phyloP scores from a whole-genome alignment of 2,797 vertebrate genomes.

The Malacoraja senta region DNA sequence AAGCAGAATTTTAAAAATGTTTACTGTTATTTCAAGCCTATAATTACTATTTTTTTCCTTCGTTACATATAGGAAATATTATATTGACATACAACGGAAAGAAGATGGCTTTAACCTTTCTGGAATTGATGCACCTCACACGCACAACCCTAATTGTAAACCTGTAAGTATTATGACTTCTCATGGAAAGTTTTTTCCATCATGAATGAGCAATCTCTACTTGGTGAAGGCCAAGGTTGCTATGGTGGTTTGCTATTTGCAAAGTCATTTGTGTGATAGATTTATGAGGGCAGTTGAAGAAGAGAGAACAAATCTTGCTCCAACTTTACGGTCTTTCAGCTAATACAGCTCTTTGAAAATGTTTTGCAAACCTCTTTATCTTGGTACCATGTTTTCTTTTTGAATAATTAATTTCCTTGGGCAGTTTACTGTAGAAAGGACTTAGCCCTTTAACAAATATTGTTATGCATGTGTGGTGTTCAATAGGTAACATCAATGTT shows the following conservation, averaged over 20 bases:
- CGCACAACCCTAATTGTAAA: slow-evolving; percentile 15
- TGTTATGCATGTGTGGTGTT: neutral
- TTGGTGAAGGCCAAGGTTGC: no score
- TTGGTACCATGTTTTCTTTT: no score
- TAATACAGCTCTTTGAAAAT: neutral
- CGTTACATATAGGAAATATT: slow-evolving; percentile 45
- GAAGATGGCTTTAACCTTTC: slow-evolving; percentile 45
- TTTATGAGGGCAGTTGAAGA: no score
- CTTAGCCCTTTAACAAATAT: neutral
- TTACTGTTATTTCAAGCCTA: neutral
- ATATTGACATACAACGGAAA: slow-evolving; percentile 45
- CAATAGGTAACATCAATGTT: neutral
- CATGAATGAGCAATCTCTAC: no score
- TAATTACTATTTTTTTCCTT: neutral
- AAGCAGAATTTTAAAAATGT: neutral
- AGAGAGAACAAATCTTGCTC: neutral
- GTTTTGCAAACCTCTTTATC: neutral
- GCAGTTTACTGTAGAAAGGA: no score
- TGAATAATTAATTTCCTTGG: no score
- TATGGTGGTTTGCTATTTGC: no score
- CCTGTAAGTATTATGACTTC: no score
- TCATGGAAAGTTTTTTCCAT: no score
- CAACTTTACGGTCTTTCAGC: neutral
- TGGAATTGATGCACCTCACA: neutral
- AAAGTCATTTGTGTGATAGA: no score